phyloP scores from a whole-genome alignment of 2,113 vertebrate species.

The Siphamia tubifer region DNA sequence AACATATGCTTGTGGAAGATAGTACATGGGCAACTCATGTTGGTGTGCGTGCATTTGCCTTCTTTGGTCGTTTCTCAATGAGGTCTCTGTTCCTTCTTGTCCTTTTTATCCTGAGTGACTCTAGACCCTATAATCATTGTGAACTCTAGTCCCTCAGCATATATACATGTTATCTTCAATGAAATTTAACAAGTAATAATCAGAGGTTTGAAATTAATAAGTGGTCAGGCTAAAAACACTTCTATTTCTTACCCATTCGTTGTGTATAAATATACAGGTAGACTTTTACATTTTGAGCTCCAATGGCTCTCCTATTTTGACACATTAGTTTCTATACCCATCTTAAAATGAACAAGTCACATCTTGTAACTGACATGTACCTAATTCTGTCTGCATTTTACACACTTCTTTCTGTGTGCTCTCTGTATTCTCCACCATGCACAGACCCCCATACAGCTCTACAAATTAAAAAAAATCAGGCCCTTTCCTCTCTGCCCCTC shows the following conservation, averaged over 20 bases:
- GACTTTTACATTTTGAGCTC: not conserved
- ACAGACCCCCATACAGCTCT: constrained; percentile 28
- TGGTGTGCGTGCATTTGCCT: not conserved
- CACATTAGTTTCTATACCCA: not conserved
- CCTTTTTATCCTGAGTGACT: not conserved
- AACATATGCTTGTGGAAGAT: not conserved
- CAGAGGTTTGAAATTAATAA: not conserved
- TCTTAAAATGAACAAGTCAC: not conserved
- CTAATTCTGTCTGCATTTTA: not conserved
- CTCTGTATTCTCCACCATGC: not conserved
- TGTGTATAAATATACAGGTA: constrained; percentile 13
- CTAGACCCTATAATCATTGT: constrained; percentile 16
- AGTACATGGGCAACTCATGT: not conserved
- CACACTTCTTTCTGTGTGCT: constrained; percentile 9
- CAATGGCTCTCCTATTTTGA: not conserved
- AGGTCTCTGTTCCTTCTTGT: constrained; percentile 17
- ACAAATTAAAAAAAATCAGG: not conserved
- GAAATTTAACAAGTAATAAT: constrained; percentile 4
- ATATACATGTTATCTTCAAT: constrained; percentile 1
- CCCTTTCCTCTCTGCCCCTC: constrained; percentile 37
- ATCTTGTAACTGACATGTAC: not conserved
- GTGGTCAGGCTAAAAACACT: not conserved
- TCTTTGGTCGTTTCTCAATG: constrained; percentile 17
- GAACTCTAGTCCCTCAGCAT: not conserved
- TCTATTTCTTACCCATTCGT: not conserved